Base-by-base conservation (phyloP, 2,888 invertebrate genomes). In the Amphipyra berbera region DNA sequence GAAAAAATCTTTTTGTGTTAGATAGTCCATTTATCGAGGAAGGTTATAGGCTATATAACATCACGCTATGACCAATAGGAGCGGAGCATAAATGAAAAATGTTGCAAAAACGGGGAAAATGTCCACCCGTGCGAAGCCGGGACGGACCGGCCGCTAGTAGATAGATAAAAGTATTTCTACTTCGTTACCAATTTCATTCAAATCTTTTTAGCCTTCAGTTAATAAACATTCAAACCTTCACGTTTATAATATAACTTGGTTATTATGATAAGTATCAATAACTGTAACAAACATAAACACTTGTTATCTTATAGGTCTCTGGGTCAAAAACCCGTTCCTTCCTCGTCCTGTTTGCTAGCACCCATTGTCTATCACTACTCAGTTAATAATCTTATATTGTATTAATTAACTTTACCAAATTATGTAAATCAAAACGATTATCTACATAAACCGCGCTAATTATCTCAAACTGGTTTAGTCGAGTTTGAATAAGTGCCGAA, bases 261-360 rank as follows among this genome's bases (percentile, higher is more conserved):
- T 37, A 37, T 37, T 37, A 35, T 35, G 37, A 9, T 37, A 37
- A 9, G 37, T 27, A 49, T 35, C 41, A n/a, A 40, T 68, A 44
- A 14, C n/a, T 35, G 7, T 10, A 13, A 40, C 14, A 33, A 46
- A 13, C 2, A 42, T 38, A 50, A 61, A 55, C 38, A 38, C 8
- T 61, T 38, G n/a, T 1, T 49, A 61, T 56, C 48, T 2, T 6
- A 48, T 48, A 62, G 27, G 52, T 62, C 41, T 48, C 1, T 62
- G 14, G 56, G 56, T 48, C 63, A 63, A 2, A 54, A 61, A 60
- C 61, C 14, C 6, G 41, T 41, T 48, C 40, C 40, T 44, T 61
- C 13, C 42, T 35, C 6, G 46, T 55, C 61, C 44, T 61, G 45
- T 68, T 2, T 13, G 35, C 0, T 14, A 47, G 37, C 42, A 35